Evolutionary conservation across 2,888 invertebrate species (phyloP).

Genomic region (Clusia tigrina): DNA sequence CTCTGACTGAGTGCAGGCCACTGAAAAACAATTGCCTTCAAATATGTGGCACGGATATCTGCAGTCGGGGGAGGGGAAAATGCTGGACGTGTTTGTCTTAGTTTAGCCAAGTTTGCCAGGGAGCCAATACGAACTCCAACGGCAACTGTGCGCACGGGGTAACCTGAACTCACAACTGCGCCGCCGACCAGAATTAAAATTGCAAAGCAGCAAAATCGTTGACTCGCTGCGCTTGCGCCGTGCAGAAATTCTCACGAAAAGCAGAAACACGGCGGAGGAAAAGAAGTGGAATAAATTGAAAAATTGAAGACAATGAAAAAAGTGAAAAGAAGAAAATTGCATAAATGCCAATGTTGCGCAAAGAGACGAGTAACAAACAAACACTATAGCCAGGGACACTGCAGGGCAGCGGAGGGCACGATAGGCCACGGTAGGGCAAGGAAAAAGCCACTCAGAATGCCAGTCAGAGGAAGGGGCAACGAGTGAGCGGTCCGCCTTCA

Average conservation of each 20-base stretch:
- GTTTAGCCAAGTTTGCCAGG: no score
- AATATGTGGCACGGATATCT: no score
- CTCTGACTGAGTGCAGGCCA: no score
- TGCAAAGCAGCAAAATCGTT: constrained; percentile 5
- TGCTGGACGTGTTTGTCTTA: no score
- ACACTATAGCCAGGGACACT: constrained; percentile 1
- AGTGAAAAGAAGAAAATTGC: neutral
- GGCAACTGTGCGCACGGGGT: neutral
- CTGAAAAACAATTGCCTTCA: no score
- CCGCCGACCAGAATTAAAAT: neutral
- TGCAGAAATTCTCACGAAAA: neutral
- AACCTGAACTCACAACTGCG: neutral
- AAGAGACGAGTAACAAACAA: constrained; percentile 1
- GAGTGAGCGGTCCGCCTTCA: no score
- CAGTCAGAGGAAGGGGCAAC: no score
- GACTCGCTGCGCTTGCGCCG: neutral
- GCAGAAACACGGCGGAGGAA: neutral
- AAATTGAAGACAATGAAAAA: neutral
- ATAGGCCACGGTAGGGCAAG: neutral
- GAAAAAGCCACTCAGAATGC: neutral
- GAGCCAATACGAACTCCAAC: no score
- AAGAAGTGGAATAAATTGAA: neutral
- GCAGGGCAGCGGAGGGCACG: neutral
- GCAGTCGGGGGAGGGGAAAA: no score
- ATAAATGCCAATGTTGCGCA: constrained; percentile 8